These are phyloP conservation scores for Ligdia adustata DNA, from an alignment of 2,888 invertebrate genomes.

Conservation along the genomic window DNA sequence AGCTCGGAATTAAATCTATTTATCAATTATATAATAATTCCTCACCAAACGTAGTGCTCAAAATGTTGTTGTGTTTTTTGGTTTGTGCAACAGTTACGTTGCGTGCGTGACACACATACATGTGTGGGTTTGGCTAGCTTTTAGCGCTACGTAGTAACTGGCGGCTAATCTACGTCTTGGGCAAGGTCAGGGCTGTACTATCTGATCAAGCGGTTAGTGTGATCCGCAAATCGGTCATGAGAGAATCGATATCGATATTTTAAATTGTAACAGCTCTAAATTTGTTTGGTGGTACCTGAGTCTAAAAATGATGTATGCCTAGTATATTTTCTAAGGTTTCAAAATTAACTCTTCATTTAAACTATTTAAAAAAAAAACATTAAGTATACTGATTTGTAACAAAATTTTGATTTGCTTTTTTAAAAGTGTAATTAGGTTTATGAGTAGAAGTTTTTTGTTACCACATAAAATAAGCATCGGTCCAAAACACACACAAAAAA, in stretches of 20 bases:
- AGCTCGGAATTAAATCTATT: no score
- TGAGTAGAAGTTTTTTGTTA: constrained; percentile 25
- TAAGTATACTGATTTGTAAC: no score
- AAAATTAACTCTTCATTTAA: no score
- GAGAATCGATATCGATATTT: constrained; percentile 52
- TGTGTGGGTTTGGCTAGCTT: constrained; percentile 44
- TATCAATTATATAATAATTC: no score
- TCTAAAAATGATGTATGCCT: no score
- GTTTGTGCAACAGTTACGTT: constrained; percentile 52
- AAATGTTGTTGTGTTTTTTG: constrained; percentile 34
- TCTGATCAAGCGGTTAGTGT: constrained; percentile 79
- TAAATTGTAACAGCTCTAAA: constrained; percentile 29
- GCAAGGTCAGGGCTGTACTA: constrained; percentile 81
- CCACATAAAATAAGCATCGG: constrained; percentile 42
- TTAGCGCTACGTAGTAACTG: constrained; percentile 5
- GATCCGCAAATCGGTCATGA: constrained; percentile 56
- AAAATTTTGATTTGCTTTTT: no score
- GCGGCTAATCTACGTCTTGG: constrained; percentile 50
- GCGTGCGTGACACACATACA: constrained; percentile 67
- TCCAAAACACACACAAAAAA: constrained; percentile 58
- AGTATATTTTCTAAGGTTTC: no score
- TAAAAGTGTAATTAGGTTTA: no score
- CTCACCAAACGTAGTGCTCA: no score
- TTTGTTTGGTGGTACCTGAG: no score
- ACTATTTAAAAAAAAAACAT: no score